Percentiles rank a stretch among this genome's conserved stretches.
These are phyloP conservation scores for Pandion haliaetus DNA, from an alignment of 2,113 vertebrate species.

Conservation along the genomic window DNA sequence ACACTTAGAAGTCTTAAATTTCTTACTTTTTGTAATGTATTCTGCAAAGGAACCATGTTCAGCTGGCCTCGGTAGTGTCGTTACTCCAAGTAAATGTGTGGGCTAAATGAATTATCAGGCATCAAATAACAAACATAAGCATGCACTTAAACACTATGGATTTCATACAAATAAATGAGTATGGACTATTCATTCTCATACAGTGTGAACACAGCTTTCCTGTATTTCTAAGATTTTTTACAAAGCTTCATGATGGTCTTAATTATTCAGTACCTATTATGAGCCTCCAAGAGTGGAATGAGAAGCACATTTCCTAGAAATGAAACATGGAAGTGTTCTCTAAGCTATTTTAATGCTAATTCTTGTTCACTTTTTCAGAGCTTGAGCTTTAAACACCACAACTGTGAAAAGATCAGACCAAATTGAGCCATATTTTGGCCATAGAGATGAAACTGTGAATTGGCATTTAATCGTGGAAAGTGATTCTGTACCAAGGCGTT, in stretches of 20 bases:
- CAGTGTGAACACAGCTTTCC: neutral
- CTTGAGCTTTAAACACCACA: slow-evolving; percentile 8
- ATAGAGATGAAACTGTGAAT: slow-evolving; percentile 32
- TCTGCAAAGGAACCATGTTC: neutral
- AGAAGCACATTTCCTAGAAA: neutral
- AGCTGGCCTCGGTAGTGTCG: neutral
- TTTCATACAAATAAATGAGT: neutral
- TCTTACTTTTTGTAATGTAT: neutral
- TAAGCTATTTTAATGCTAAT: slow-evolving; percentile 26
- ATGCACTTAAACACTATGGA: neutral
- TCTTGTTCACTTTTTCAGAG: neutral
- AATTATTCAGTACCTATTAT: slow-evolving; percentile 39
- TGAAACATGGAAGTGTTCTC: slow-evolving; percentile 1
- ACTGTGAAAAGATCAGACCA: slow-evolving; percentile 8
- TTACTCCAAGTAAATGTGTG: neutral
- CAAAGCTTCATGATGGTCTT: neutral
- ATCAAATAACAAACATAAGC: neutral
- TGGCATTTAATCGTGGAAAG: slow-evolving; percentile 57
- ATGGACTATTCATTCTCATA: neutral
- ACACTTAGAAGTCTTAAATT: neutral
- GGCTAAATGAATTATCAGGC: neutral
- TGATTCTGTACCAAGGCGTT: slow-evolving; percentile 26
- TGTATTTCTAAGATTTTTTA: neutral
- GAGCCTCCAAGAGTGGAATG: neutral
- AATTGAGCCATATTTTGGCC: slow-evolving; percentile 33